Base-by-base conservation (phyloP, 1,140 invertebrate species). In the Zeugodacus cucurbitae region DNA sequence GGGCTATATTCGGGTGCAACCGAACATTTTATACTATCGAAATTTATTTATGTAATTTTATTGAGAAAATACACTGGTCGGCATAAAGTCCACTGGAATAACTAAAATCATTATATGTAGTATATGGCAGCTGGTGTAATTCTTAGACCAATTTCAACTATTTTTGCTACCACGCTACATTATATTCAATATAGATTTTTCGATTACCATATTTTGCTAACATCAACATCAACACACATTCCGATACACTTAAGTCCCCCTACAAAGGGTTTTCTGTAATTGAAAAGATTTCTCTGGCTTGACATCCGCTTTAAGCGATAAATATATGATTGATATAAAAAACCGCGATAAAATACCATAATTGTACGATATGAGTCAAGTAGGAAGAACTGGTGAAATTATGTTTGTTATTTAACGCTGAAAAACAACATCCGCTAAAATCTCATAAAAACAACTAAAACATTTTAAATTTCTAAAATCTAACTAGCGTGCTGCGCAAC, bases 301-400 rank as follows among this genome's bases (percentile, higher is more conserved):
- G 32, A 41, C 70, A 44, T 74, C 70, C 70, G 70, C 70, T 74
- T 29, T 3, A 44, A 74, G 70, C 70, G 70, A 74, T 74, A 74
- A 74, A n/a, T 22, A 74, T 2, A 70, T 26, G 32, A 41, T n/a
- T 74, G 41, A 74, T 74, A 74, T 74, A 41, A 74, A 74, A 44
- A 22, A n/a, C 6, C 17, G 70, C 70, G 70, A 74, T 74, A 8
- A 74, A 41, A 41, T 41, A 41, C 20, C 34, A 41, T 74, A 74
- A 41, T n/a, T n/a, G n/a, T 5, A 6, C 3, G 29, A 67, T 67
- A 34, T 34, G 48, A 54, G 48, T 17, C 48, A 17, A 54, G 48
- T 54, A 54, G 48, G 20, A 54, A 54, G 14, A 54, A 62, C 58
- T 8, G 58, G 58, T 22, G 58, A 26, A n/a, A 62, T 17, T 67